Percentiles rank a stretch among this genome's conserved stretches.
Conservation (phyloP, 2,797 vertebrate species). For the Alectoris magna region DNA sequence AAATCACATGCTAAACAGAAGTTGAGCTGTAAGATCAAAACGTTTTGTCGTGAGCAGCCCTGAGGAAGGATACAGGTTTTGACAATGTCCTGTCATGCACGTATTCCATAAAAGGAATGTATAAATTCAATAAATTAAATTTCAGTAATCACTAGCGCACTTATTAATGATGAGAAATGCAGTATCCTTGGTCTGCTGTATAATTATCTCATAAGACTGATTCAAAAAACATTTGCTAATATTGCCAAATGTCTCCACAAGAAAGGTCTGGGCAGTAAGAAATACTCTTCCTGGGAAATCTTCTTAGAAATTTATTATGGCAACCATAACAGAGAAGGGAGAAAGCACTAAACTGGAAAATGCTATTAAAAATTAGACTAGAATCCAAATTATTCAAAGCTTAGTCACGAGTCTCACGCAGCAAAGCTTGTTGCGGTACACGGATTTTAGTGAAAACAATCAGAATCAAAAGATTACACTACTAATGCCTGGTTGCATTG, state of each 20-base stretch:
- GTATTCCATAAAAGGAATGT: not conserved
- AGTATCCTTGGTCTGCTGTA: not conserved
- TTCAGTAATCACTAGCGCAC: not conserved
- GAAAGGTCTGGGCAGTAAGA: constrained; percentile 14
- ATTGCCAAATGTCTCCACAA: not conserved
- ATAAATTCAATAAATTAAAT: not conserved
- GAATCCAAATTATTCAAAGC: constrained; percentile 53
- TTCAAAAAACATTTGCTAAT: not conserved
- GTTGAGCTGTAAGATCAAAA: not conserved
- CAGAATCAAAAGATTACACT: not conserved
- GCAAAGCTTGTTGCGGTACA: not conserved
- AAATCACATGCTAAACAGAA: not conserved
- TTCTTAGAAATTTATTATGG: constrained; percentile 29
- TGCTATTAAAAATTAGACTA: constrained; percentile 47
- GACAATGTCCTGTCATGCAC: not conserved
- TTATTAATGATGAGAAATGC: not conserved
- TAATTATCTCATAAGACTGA: not conserved
- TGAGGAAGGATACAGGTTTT: not conserved
- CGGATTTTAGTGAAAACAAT: constrained; percentile 41
- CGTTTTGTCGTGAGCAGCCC: not conserved
- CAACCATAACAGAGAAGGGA: not conserved
- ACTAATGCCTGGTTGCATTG: constrained; percentile 5
- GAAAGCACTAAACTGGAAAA: constrained; percentile 51
- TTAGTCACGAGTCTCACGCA: constrained; percentile 30
- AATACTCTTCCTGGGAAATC: constrained; percentile 30